Evolutionary conservation across 2,113 vertebrate genomes (phyloP), one percentile per base, ranked within the genome.

Genomic region (Irena cyanogastra): DNA sequence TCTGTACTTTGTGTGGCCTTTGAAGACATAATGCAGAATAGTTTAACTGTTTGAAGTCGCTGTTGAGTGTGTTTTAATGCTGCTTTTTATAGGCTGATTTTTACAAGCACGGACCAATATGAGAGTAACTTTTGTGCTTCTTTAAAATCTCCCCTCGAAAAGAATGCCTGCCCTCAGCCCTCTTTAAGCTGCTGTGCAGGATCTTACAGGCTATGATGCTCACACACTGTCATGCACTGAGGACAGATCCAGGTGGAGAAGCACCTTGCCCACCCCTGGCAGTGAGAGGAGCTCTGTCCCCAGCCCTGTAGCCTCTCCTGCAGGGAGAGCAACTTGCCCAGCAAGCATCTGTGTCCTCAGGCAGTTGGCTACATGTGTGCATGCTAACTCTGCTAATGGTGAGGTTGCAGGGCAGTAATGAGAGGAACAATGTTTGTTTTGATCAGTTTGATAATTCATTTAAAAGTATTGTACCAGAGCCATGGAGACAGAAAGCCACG

Each of bases 31-130:
- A 45, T 33, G 30, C 16, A 70, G 72, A 94, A 17, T 2, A 49
- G 11, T 37, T 61, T 9, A 65, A 47, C 2, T 1, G 44, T 30
- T 35, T 53, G 49, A 83, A 61, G n/a, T 4, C 70, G 52, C 20
- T 37, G 7, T 49, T 60, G 16, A 6, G 20, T 30, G 3, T 17
- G 49, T 70, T 69, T 76, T 65, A 39, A 10, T 3, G 13, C 4
- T 22, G 39, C n/a, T 90, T 75, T 64, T 64, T 18, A 7, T 2
- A 33, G 41, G 30, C 26, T 8, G 28, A 30, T 47, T 50, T 50
- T 19, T 42, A 54, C 0, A 5, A 83, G 33, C 19, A 22, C 0
- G 0, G 57, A 27, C 7, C 50, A 69, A n/a, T 4, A 10, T 0
- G 3, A 56, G 6, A 57, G 18, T 13, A 68, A 52, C 14, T 65